phyloP scores from a whole-genome alignment of 1,140 invertebrate species.

The Ephestia elutella region DNA sequence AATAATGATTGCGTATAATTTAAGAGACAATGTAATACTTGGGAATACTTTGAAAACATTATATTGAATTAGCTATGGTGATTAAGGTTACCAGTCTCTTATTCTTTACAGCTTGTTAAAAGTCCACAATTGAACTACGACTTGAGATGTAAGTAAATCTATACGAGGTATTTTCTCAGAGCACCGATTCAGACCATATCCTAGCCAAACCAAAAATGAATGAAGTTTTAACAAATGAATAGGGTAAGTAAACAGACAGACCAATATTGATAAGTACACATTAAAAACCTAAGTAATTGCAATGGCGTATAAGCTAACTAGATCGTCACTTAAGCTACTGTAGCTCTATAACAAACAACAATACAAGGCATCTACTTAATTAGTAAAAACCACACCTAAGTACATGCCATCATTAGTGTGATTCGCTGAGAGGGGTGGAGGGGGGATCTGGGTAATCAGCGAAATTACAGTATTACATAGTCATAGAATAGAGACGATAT shows the following conservation, averaged over 20 bases:
- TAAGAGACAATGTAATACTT: slow-evolving; percentile 15
- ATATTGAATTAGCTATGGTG: not conserved
- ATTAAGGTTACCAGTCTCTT: not conserved
- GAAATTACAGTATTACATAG: slow-evolving; percentile 27
- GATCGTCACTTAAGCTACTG: not conserved
- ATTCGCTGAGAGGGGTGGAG: not conserved
- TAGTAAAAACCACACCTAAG: not conserved
- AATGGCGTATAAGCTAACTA: not conserved
- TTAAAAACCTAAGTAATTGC: too few species aligned
- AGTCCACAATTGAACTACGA: too few species aligned
- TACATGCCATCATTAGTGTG: not conserved
- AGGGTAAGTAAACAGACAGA: too few species aligned
- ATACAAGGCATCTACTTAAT: not conserved
- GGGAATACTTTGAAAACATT: slow-evolving; percentile 9
- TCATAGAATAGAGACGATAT: not conserved
- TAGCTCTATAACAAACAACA: not conserved
- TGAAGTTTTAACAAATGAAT: too few species aligned
- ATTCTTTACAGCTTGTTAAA: not conserved
- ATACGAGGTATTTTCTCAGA: too few species aligned
- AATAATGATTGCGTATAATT: slow-evolving; percentile 26
- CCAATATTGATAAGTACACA: too few species aligned
- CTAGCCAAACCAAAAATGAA: too few species aligned
- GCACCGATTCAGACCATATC: too few species aligned
- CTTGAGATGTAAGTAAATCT: too few species aligned
- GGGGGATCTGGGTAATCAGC: slow-evolving; percentile 2